Evolutionary conservation across 1,140 invertebrate genomes (phyloP), one percentile per base, ranked within the genome.

Genomic region (Ephestia elutella): DNA sequence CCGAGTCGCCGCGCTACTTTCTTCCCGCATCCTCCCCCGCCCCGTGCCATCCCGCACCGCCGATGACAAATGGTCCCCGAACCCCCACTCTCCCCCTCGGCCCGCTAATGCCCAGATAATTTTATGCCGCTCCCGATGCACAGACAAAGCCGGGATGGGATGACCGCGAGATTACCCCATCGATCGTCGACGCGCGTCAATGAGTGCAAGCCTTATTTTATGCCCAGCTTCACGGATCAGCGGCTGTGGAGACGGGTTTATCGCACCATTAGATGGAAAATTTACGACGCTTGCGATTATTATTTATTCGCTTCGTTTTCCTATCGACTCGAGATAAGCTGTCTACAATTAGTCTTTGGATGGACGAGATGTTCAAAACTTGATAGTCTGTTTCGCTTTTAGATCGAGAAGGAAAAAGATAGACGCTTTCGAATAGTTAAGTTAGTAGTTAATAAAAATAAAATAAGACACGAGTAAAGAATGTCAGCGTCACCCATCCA

Each of bases 61-160:
- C 65, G 80, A 85, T 86, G 86, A 88, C 86, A 87, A 88, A 88
- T 88, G 86, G 82, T 78, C 76, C 75, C 80, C 75, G 64, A 67
- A 70, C 67, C 69, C 60, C 71, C 66, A 61, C 67, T 71, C 63
- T 60, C 60, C 67, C 74, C 68, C 65, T 65, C 68, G 57, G 51
- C 68, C 69, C 71, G 76, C 75, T 82, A 82, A 81, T 85, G 80
- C 75, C 71, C 75, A 77, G 80, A 82, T 85, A 85, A 85, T 82
- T 80, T 80, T 81, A 81, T 84, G 73, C 81, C 66, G 72, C 75
- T 70, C 60, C 68, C 70, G 74, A 75, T 73, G 70, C 70, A 75
- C 70, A 73, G 70, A 73, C 78, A 76, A 72, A 72, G 68, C 57
- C 57, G 64, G 70, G 70, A 68, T 56, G 68, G 68, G 72, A 80